Conservation (phyloP, 2,797 vertebrate genomes). For the Garrulus glandarius region DNA sequence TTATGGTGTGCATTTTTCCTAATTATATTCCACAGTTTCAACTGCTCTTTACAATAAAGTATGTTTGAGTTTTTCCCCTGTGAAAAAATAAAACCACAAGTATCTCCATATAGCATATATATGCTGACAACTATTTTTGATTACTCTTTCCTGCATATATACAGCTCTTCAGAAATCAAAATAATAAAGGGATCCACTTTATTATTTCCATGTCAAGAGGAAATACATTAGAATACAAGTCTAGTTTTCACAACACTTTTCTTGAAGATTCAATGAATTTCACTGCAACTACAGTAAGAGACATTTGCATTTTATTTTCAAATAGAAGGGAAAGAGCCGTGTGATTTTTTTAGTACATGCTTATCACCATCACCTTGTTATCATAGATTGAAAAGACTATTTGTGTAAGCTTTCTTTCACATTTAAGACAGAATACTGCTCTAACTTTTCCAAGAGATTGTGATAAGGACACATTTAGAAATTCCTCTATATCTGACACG, state of each 20-base stretch:
- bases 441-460: neutral
- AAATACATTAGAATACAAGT: neutral
- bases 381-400: neutral
- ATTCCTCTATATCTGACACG: neutral
- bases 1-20: neutral
- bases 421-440: neutral
- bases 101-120: neutral
- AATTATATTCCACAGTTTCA: neutral
- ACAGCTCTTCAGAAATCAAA: neutral
- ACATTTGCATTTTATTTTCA: neutral
- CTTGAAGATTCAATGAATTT: neutral
- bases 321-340: neutral
- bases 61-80: neutral
- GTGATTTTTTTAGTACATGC: neutral
- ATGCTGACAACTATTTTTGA: neutral
- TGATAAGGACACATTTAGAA: neutral
- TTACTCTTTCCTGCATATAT: neutral
- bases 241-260: neutral
- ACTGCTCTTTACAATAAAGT: neutral
- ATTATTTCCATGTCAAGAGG: neutral
- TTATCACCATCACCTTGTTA: neutral
- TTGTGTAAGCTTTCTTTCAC: neutral
- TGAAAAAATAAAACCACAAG: neutral
- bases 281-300: neutral
- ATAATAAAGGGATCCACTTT: neutral